These are phyloP conservation scores for Coecobrya sp. DNA, from an alignment of 2,888 invertebrate species.

Conservation along the genomic window DNA sequence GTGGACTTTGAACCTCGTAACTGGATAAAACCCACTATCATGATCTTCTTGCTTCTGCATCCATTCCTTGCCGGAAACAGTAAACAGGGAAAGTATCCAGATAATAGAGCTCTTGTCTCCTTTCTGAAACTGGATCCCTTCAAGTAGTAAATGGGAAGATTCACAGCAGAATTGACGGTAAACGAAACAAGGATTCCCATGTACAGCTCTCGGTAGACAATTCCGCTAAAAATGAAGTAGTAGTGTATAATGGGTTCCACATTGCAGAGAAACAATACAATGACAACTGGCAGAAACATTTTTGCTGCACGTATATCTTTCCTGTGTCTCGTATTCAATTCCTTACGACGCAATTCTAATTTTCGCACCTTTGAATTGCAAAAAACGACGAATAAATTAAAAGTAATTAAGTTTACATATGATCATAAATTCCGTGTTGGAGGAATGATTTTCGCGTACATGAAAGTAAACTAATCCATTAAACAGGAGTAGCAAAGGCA, in stretches of 20 bases:
- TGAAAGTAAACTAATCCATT: constrained; percentile 44
- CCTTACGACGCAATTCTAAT: not conserved
- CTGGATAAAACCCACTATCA: too few relatives aligned
- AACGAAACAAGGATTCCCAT: not conserved
- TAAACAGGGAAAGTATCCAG: not conserved
- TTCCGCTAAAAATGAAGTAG: not conserved
- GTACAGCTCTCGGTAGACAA: constrained; percentile 30
- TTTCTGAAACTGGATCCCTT: not conserved
- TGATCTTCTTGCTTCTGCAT: too few relatives aligned
- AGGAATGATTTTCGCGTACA: not conserved
- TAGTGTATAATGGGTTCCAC: not conserved
- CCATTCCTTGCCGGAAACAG: too few relatives aligned
- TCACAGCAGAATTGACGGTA: constrained; percentile 20
- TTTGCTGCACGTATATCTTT: constrained; percentile 50
- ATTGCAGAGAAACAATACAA: constrained; percentile 55
- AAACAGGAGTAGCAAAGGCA: constrained; percentile 32
- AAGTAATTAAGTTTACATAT: not conserved
- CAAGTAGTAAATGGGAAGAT: constrained; percentile 60
- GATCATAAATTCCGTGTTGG: constrained; percentile 13
- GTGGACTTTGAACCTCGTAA: too few relatives aligned
- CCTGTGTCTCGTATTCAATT: not conserved
- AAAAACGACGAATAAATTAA: too few relatives aligned
- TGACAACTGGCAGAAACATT: constrained; percentile 63
- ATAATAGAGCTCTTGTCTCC: not conserved
- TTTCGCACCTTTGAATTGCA: not conserved